Evolutionary conservation across 2,888 invertebrate species (phyloP).

Genomic region (Sphaeridia pumilis): DNA sequence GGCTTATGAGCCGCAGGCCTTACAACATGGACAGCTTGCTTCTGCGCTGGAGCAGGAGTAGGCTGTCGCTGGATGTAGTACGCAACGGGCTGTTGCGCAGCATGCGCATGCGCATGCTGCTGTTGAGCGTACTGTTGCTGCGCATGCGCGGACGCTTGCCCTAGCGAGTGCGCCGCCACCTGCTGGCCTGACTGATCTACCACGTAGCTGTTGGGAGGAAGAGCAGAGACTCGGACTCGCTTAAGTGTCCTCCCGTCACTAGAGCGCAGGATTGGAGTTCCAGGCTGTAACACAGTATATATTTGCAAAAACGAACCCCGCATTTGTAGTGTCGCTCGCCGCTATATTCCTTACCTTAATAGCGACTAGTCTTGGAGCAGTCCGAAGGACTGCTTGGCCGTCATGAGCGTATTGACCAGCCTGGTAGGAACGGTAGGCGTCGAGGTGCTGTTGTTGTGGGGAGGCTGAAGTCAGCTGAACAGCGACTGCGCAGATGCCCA

Average conservation of each 20-base stretch:
- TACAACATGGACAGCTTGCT: neutral
- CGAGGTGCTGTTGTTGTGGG: slow-evolving; percentile 12
- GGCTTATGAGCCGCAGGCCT: slow-evolving; percentile 3
- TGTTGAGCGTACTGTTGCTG: slow-evolving; percentile 11
- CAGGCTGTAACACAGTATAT: too few relatives aligned
- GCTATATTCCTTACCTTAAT: slow-evolving; percentile 9
- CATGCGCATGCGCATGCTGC: slow-evolving; percentile 4
- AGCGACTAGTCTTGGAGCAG: slow-evolving; percentile 17
- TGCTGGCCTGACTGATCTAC: slow-evolving; percentile 9
- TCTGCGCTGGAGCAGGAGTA: slow-evolving; percentile 11
- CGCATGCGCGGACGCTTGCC: too few relatives aligned
- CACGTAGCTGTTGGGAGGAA: slow-evolving; percentile 6
- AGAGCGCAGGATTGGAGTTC: slow-evolving; percentile 10
- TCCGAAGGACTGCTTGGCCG: slow-evolving; percentile 6
- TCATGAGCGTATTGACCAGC: slow-evolving; percentile 21
- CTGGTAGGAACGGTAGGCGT: slow-evolving; percentile 19
- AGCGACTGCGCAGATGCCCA: too few relatives aligned
- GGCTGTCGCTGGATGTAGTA: slow-evolving; percentile 24
- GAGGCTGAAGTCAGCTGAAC: too few relatives aligned
- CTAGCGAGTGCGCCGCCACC: too few relatives aligned
- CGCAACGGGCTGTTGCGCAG: too few relatives aligned
- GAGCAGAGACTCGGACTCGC: slow-evolving; percentile 20
- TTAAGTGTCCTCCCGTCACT: slow-evolving; percentile 16
- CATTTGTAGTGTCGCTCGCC: too few relatives aligned
- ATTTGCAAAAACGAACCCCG: too few relatives aligned